Base-by-base conservation (phyloP, 2,113 vertebrate genomes). In the Benitochromis conjunctus region DNA sequence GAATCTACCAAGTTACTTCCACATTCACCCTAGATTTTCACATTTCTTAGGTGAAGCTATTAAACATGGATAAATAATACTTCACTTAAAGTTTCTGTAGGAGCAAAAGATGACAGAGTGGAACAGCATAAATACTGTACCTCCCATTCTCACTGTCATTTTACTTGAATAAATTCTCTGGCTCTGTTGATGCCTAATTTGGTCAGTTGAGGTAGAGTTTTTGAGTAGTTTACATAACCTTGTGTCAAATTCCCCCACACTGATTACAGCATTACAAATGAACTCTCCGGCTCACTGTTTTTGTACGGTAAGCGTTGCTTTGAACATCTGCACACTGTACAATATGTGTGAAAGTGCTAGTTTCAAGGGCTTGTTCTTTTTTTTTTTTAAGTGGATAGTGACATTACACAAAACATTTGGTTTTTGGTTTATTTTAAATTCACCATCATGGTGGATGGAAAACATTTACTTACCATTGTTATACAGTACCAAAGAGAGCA, bases 171-270 rank as follows among this genome's bases (percentile, higher is more conserved):
- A 60, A 71, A 46, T 71, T 46, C 21, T 71, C 66, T 0, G 8
- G 11, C 8, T 84, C 83, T 21, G 13, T 71, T 76, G 26, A 77
- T 48, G 76, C 55, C 86, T 82, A 88, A 74, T 89, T 90, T 82
- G 85, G 85, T 80, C 46, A 79, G 76, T n/a, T 57, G 19, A 51
- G 46, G 9, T 29, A 76, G 38, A n/a, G 53, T 31, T 80, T 82
- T 54, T 79, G 46, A 87, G 82, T 87, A 51, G 88, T 91, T 93
- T 91, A 86, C 85, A 86, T 90, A 88, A 90, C 86, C 81, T 85
- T 90, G 78, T 82, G 84, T 88, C 81, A 88, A 54, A 81, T 90
- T 87, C 82, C 64, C 64, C 84, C 51, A 86, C 18, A 26, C 79
- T 92, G 80, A 88, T 92, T 90, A 90, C 58, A 86, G 85, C 81